Evolutionary conservation across 2,797 vertebrate genomes (phyloP), one percentile per base, ranked within the genome.

Genomic region (Chloroceryle inda): DNA sequence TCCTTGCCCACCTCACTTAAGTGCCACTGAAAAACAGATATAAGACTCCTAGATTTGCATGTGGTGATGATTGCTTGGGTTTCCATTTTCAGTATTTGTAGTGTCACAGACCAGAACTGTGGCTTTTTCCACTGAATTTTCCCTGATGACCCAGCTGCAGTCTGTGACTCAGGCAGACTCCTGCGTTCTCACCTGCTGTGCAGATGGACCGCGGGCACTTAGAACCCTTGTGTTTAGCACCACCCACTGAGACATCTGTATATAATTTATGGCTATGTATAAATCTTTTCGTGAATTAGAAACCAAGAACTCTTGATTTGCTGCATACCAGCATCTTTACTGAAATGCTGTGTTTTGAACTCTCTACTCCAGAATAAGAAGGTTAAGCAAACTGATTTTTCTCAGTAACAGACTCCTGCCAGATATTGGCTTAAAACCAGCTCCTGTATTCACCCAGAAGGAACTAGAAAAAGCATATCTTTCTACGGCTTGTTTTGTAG

Each of bases 141-240:
- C 42, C 13, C 38, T 31, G 8, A 5, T 13, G 64, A 9, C 14
- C 21, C 6, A 16, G 17, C 4, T 9, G 3, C 38, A 22, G 38
- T 24, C 18, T 5, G 0, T 1, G 44, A 11, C 45, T 52, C 7
- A 26, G 22, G 26, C 47, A 38, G 72, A 72, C 10, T 24, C 8
- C 17, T 1, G 1, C 47, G 23, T 29, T 61, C 68, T 52, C 71
- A 9, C 50, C 37, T 29, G 37, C 33, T 27, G 40, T 20, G 55
- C 63, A 17, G 64, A 1, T 26, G 44, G 61, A 47, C 18, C 24
- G 2, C 24, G 13, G 81, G 38, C 20, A 14, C 6, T 10, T 47
- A 35, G n/a, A 53, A 52, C 37, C 68, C 33, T 21, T 53, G 58
- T n/a, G 59, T 62, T 58, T 67, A 68, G 45, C 44, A 11, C 23